These are phyloP conservation scores for Scolopax rusticola DNA, from an alignment of 2,797 vertebrate genomes.

Conservation along the genomic window DNA sequence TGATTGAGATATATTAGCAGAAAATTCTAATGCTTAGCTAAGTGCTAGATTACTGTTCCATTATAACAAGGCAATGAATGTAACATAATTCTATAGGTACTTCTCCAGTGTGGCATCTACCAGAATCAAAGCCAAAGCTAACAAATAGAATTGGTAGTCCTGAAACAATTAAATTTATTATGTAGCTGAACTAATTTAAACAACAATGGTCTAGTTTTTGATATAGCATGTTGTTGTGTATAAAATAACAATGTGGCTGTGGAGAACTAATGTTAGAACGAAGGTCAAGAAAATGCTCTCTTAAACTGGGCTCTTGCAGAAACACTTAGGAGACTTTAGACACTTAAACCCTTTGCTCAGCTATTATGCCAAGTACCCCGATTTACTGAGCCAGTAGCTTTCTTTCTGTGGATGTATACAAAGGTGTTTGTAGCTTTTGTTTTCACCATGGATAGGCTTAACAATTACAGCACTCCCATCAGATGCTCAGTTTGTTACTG, in stretches of 20 bases:
- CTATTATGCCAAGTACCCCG: background rate
- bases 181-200: background rate
- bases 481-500: background rate
- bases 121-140: background rate
- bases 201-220: background rate
- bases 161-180: background rate
- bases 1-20: background rate
- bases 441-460: background rate
- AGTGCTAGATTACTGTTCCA: background rate
- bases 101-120: background rate
- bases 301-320: background rate
- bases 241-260: background rate
- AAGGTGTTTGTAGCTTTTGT: background rate
- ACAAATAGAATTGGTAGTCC: background rate
- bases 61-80: background rate
- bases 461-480: background rate
- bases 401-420: background rate
- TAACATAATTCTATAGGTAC: background rate
- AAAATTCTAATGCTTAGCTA: background rate
- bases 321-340: background rate
- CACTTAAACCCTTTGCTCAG: background rate
- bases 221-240: background rate
- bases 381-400: background rate
- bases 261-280: background rate
- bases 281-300: background rate